Evolutionary conservation across 1,140 invertebrate species (phyloP), one percentile per base, ranked within the genome.

Genomic region (Cydia splendana): DNA sequence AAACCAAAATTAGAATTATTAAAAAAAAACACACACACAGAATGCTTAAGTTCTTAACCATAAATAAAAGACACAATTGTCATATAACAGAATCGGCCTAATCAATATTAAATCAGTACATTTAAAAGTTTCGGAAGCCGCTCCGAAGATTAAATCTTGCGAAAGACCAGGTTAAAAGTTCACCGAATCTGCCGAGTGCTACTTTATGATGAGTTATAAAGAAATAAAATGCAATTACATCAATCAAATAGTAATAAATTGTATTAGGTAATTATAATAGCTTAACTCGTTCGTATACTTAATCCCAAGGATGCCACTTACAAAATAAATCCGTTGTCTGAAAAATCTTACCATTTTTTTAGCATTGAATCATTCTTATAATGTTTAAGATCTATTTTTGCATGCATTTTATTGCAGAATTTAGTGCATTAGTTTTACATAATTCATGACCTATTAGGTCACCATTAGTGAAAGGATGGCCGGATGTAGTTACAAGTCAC

Each of bases 361-460:
- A 30, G 30, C 30, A 30, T 30, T 30, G 4, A 30, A 30, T 30
- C 30, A 30, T 30, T 30, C 30, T 30, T 30, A 30, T 30, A 30
- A 30, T 30, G 30, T 30, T 30, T 30, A 30, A 30, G 1, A 30
- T 53, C 15, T n/a, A 53, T 53, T 53, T 18, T 53, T n/a, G n/a
- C 51, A 53, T 18, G 5, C 15, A 53, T 7, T 18, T 53, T n/a
- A 53, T 53, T 51, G n/a, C 12, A 18, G 51, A 15, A 53, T 53
- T 42, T 15, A 71, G 30, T 42, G 15, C 15, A 42, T 71, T 53
- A 15, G 67, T 38, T 71, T 71, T 71, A 38, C 34, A 42, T 71
- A 71, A 71, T 69, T 3, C 7, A 38, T 42, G 67, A 71, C 67
- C 38, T 71, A 71, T 28, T 71, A 71, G 34, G 67, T 71, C 34